A percentile compares a stretch with the other conserved stretches of the same genome.
phyloP scores from a whole-genome alignment of 2,888 invertebrate species.

The Pristionchus maxplancki region DNA sequence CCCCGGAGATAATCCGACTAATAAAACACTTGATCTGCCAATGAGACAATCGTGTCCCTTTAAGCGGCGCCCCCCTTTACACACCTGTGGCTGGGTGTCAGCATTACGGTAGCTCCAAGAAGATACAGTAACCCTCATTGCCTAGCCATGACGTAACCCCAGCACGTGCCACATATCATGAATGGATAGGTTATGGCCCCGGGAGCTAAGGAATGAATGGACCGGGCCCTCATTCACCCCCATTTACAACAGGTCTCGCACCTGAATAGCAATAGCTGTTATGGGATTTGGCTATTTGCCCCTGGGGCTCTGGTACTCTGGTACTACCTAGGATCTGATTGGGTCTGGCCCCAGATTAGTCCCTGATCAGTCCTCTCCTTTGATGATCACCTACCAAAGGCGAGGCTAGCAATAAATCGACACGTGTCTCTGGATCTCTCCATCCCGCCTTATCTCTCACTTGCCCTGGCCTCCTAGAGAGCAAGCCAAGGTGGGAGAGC shows the following conservation, averaged over 20 bases:
- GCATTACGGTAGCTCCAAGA: not conserved
- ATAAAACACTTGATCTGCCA: slow-evolving; percentile 29
- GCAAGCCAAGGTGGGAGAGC: not conserved
- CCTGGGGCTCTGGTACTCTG: not conserved
- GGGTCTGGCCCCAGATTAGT: not conserved
- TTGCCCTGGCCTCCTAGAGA: not conserved
- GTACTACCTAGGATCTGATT: not conserved
- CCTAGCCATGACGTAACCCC: slow-evolving; percentile 3
- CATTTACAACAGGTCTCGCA: slow-evolving; percentile 6
- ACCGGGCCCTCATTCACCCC: not conserved
- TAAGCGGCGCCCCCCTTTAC: not conserved
- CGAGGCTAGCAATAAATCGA: not conserved
- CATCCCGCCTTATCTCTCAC: not conserved
- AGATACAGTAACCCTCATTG: not conserved
- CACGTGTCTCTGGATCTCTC: slow-evolving; percentile 9
- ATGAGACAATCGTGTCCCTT: not conserved
- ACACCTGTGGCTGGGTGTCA: not conserved
- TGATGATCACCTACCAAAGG: not conserved
- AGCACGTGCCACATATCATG: not conserved
- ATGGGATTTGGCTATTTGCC: not conserved
- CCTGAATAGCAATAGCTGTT: not conserved
- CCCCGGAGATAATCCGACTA: not conserved
- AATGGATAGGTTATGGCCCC: slow-evolving; percentile 11
- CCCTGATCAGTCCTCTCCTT: not conserved
- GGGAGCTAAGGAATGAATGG: slow-evolving; percentile 17